Percentiles rank a stretch among this genome's conserved stretches.
These are phyloP conservation scores for Rhagoletis pomonella DNA, from an alignment of 1,140 invertebrate species.

Conservation along the genomic window DNA sequence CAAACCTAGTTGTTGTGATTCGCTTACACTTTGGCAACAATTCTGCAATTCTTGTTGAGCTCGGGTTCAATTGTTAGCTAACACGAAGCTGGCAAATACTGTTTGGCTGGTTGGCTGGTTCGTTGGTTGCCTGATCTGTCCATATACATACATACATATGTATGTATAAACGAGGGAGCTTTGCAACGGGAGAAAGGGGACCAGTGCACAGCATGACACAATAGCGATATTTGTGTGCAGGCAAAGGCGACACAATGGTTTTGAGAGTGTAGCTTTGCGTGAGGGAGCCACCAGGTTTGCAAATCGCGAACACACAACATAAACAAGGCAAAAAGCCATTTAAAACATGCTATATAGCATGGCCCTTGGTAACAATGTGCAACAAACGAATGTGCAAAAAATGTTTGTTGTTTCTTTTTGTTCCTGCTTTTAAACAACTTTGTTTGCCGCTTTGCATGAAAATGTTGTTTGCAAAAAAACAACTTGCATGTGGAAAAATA, in stretches of 20 bases:
- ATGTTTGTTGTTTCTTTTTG: background rate
- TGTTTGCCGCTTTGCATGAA: background rate
- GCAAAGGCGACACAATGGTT: background rate
- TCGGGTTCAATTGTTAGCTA: conserved; percentile 46
- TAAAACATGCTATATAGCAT: background rate
- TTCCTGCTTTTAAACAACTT: background rate
- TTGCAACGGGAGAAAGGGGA: background rate
- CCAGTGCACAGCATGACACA: background rate
- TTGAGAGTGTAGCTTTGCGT: conserved; percentile 30
- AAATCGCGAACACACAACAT: background rate
- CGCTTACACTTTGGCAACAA: conserved; percentile 43
- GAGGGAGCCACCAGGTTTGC: background rate
- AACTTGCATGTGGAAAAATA: background rate
- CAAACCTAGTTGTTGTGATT: background rate
- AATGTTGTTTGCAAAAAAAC: conserved; percentile 6
- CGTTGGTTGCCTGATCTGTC: background rate
- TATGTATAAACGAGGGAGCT: background rate
- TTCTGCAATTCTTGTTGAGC: conserved; percentile 45
- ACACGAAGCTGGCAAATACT: conserved; percentile 14
- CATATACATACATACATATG: background rate
- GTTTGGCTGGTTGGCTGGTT: background rate
- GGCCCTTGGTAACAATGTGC: conserved; percentile 37
- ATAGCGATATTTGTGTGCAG: background rate
- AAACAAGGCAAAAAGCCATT: background rate
- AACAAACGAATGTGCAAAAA: background rate